Base-by-base conservation (phyloP, 2,797 vertebrate species). In the Hemitrygon akajei region DNA sequence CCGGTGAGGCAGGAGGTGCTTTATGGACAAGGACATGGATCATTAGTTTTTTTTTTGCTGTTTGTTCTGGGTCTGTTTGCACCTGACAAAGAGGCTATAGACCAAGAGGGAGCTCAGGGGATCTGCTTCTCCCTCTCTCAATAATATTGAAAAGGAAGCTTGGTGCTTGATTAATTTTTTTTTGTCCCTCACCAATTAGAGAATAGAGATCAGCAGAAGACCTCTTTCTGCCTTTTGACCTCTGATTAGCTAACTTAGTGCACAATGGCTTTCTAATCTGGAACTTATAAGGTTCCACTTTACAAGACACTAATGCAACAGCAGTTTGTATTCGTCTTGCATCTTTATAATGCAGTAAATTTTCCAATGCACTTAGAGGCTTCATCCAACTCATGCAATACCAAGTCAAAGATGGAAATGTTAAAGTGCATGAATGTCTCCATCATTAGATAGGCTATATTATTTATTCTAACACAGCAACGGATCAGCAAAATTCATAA, bases 401-500 rank as follows among this genome's bases (percentile, higher is more conserved):
- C 40, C 47, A 58, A 84, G 22, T 10, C 47, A 84, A 84, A 84
- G 81, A 82, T 82, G 40, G 80, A 84, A 84, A 84, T 84, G 56
- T 47, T 58, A 47, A 7, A 25, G 22, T 6, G 81, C 80, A 84
- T 84, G 81, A 84, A 22, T 10, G 56, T 58, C 56, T 58, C 22
- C 9, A 2, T 84, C 9, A 2, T 84, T 84, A 25, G 25, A 22
- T 25, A 56, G 20, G 22, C 40, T 56, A 40, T 22, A 84, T 84
- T 84, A 37, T 84, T 58, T 47, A 58, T 58, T 27, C 25, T 84
- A 58, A 56, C n/a, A 30, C 47, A 27, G 40, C 10, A 22, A 84
- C 47, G 47, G 4, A 1, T 84, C 47, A 84, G 20, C 22, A 56
- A 47, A 27, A 84, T 56, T 84, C 22, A 84, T 58, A 84, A 84